Evolutionary conservation across 2,797 vertebrate genomes (phyloP).

Genomic region (Sebastes matsubarae): DNA sequence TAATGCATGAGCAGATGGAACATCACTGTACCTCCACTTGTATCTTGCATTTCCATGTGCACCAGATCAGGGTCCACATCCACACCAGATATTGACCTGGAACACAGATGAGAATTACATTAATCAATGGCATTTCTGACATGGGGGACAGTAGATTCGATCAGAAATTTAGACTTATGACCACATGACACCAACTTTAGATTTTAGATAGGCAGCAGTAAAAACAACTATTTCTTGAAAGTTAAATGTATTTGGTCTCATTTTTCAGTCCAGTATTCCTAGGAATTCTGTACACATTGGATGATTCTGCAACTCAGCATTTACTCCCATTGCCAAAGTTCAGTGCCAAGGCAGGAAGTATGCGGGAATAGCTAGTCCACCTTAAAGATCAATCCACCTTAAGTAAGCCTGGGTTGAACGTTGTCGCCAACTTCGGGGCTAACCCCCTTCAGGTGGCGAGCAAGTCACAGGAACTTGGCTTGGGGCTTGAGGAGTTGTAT

Average conservation of each 20-base stretch:
- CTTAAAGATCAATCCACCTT: no score
- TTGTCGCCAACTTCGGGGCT: no score
- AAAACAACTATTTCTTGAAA: neutral
- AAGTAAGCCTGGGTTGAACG: no score
- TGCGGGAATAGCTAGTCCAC: neutral
- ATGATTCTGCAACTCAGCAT: neutral
- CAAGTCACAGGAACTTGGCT: neutral
- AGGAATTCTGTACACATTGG: no score
- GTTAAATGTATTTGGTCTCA: neutral
- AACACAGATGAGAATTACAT: slow-evolving; percentile 38
- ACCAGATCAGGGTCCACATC: slow-evolving; percentile 91
- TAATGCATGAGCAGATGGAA: neutral
- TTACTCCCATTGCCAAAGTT: neutral
- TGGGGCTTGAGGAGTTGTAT: no score
- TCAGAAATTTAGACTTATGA: neutral
- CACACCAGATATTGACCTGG: slow-evolving; percentile 91
- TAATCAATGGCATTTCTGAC: neutral
- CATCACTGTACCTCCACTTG: slow-evolving; percentile 87
- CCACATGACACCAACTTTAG: neutral
- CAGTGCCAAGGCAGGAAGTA: neutral
- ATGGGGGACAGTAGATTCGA: neutral
- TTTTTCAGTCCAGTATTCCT: fast-evolving
- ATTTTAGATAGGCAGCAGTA: neutral
- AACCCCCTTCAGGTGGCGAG: neutral
- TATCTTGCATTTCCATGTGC: slow-evolving; percentile 95